Evolutionary conservation across 2,797 vertebrate genomes (phyloP), one percentile per base, ranked within the genome.

Genomic region (Eremophila alpestris): DNA sequence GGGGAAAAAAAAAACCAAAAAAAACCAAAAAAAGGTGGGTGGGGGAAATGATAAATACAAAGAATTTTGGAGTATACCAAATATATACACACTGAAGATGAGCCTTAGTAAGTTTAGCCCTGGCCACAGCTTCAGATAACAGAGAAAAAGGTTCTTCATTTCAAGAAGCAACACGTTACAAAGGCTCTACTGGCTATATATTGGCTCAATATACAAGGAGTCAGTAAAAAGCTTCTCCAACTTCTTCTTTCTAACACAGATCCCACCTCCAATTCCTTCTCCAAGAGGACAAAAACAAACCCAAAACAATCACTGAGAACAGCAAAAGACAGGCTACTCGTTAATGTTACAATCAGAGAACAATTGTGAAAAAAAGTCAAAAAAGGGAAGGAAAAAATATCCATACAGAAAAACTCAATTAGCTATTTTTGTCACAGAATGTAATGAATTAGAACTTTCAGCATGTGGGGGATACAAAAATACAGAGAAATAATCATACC

Each of bases 361-460:
- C 16, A 77, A 75, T 0, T 52, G 8, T 6, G 29, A 3, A 12
- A 41, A 56, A 67, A 79, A 73, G 22, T 24, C 0, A n/a, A 68
- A 78, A 77, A 30, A n/a, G 2, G 7, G 11, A 65, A 71, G 19
- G 23, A 43, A 80, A 88, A 51, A 43, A 43, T 13, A 77, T 13
- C 30, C 34, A 24, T n/a, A 83, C 9, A 90, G 58, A 94, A 88
- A 80, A 86, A 29, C 5, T 19, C 3, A 12, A 17, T 13, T 24
- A 54, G 7, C 11, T 67, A 41, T 41, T 89, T 90, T 85, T 64
- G 64, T 49, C 19, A 75, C 24, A 41, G 32, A 81, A 87, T 45
- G 51, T 64, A 92, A 91, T 23, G 13, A 83, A 70, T 79, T 60
- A 80, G 67, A 96, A 79, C 36, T 74, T 77, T 77, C 54, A 89